Conservation (phyloP, 2,888 invertebrate species). For the Rhagonycha lutea region DNA sequence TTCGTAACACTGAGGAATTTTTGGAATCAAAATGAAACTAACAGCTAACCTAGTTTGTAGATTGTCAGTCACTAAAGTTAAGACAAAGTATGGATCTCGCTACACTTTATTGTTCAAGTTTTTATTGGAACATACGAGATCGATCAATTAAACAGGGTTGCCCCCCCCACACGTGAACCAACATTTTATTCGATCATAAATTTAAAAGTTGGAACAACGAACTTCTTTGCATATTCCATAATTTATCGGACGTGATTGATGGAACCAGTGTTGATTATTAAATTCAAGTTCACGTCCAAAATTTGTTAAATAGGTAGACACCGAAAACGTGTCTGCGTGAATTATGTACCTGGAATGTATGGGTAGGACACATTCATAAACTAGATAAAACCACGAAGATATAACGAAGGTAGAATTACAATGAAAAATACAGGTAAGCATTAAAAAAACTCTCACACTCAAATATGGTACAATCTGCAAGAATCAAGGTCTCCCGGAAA, state of each 20-base stretch:
- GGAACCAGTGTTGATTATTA: not conserved
- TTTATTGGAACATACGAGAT: no score
- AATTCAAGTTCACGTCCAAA: not conserved
- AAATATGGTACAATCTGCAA: not conserved
- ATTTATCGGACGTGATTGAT: not conserved
- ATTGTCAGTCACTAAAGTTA: no score
- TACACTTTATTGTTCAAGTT: no score
- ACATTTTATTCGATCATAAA: no score
- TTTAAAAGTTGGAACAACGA: not conserved
- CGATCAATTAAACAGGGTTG: no score
- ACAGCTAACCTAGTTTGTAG: no score
- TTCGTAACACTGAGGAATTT: no score
- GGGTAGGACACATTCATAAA: not conserved
- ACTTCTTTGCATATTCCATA: not conserved
- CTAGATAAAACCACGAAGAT: not conserved
- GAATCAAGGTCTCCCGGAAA: conserved; percentile 13
- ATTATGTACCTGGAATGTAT: not conserved
- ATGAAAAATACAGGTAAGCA: conserved; percentile 4
- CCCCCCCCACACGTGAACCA: no score
- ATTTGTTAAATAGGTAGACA: not conserved
- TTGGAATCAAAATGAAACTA: no score
- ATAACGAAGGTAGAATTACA: not conserved
- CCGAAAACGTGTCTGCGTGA: not conserved
- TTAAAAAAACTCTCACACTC: conserved; percentile 4
- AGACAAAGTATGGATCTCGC: no score